These are phyloP conservation scores for Toxonevra muliebris DNA, from an alignment of 2,888 invertebrate genomes.

Conservation along the genomic window DNA sequence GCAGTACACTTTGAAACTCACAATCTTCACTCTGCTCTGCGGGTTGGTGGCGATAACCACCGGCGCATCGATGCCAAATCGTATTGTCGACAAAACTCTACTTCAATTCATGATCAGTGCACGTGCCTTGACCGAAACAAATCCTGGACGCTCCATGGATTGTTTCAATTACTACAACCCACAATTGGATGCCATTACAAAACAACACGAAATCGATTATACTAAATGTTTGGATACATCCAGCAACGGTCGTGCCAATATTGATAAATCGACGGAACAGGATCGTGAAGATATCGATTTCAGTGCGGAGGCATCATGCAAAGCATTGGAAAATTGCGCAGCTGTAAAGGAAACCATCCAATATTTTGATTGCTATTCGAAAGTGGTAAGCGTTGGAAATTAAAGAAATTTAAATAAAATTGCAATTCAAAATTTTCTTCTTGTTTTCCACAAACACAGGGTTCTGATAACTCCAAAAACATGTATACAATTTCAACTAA, in stretches of 20 bases:
- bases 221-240: constrained; percentile 32
- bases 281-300: constrained; percentile 42
- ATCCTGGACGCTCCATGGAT: constrained; percentile 38
- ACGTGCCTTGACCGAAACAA: constrained; percentile 32
- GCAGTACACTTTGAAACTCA: too few relatives aligned
- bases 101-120: constrained; percentile 50
- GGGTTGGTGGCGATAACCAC: too few relatives aligned
- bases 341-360: not conserved
- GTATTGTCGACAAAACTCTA: constrained; percentile 37
- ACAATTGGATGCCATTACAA: constrained; percentile 24
- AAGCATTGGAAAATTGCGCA: constrained; percentile 35
- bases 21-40: too few relatives aligned
- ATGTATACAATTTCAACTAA: constrained; percentile 48
- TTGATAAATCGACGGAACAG: constrained; percentile 37
- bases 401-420: not conserved
- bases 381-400: constrained; percentile 28
- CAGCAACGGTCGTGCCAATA: fast-evolving
- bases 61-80: too few relatives aligned
- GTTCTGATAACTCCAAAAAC: constrained; percentile 24
- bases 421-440: not conserved
- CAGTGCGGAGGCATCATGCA: constrained; percentile 40
- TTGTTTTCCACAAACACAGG: not conserved
- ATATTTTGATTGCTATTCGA: constrained; percentile 45
- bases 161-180: constrained; percentile 50
- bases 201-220: constrained; percentile 34